phyloP scores from a whole-genome alignment of 2,113 vertebrate species.

The Siniperca chuatsi region DNA sequence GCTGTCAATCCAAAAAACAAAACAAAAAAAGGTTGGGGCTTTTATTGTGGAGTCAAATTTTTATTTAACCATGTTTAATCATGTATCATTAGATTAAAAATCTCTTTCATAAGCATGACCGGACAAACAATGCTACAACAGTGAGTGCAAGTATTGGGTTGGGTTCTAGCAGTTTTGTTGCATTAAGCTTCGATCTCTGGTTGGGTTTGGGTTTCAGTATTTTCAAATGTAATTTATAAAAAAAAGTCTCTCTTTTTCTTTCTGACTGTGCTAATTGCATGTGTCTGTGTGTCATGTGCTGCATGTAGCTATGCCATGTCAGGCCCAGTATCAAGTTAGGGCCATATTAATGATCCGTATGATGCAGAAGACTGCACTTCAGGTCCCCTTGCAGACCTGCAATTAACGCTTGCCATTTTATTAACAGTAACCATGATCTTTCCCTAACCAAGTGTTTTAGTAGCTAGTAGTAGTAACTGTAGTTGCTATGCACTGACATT shows the following conservation, averaged over 20 bases:
- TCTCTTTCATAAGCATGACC: neutral
- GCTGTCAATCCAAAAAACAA: constrained; percentile 41
- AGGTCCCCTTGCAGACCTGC: no score
- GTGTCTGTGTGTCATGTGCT: neutral
- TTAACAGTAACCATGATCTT: no score
- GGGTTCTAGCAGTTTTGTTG: neutral
- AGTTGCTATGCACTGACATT: no score
- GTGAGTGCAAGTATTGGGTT: neutral
- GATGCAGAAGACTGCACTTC: no score
- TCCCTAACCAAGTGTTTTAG: no score
- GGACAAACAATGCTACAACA: neutral
- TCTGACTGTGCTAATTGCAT: neutral
- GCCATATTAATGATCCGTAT: no score
- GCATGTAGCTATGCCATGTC: neutral
- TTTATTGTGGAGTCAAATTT: constrained; percentile 11
- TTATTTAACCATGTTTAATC: neutral
- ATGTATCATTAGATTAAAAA: neutral
- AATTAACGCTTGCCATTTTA: no score
- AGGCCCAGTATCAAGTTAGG: neutral
- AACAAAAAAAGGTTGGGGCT: neutral
- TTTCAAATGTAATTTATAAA: neutral
- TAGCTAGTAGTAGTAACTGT: no score
- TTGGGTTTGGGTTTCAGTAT: neutral
- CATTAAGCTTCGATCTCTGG: neutral
- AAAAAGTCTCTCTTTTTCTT: neutral